Base-by-base conservation (phyloP, 2,888 invertebrate genomes). In the Apotomis turbidana region DNA sequence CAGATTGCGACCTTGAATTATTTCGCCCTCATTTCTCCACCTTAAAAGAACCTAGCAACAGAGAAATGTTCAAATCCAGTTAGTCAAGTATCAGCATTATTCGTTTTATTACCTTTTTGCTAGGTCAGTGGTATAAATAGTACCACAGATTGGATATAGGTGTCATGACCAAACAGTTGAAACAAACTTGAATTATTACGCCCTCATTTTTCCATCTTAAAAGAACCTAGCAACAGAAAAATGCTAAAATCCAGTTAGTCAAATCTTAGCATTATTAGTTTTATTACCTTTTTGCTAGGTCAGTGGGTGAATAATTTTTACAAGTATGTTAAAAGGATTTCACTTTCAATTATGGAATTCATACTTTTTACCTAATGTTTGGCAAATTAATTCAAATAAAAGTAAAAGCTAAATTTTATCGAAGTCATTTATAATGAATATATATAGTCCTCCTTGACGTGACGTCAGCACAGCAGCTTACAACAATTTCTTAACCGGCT, bases 151-250 rank as follows among this genome's bases (percentile, higher is more conserved):
- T 41, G 27, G 27, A 27, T 41, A 41, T 41, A 41, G 41, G 6
- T 41, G 4, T 41, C 41, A 6, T 41, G 41, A 41, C 41, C 41
- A 5, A 41, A 41, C 41, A 3, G 0, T 6, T 6, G 41, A 41
- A 41, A 6, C 41, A 41, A 41, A 5, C 41, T 41, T 41, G 41
- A 6, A 6, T 6, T 41, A 41, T 41, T 41, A 4, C 6, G 41
- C 4, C 41, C 38, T 6, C 13, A 27, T 58, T 67, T 58, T 49
- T 38, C 66, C 46, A 5, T n/a, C n/a, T 2, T 12, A 6, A 41
- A 36, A 67, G 8, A 63, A 27, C 46, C 44, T 60, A 71, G 66
- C 64, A 66, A 64, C 59, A 60, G 58, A 49, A 10, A 49, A 57
- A 15, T 8, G 41, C 41, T 57, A 12, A 27, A 12, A 70, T 46